Conservation (phyloP, 2,888 invertebrate species). For the Hemicrepidius hirtus region DNA sequence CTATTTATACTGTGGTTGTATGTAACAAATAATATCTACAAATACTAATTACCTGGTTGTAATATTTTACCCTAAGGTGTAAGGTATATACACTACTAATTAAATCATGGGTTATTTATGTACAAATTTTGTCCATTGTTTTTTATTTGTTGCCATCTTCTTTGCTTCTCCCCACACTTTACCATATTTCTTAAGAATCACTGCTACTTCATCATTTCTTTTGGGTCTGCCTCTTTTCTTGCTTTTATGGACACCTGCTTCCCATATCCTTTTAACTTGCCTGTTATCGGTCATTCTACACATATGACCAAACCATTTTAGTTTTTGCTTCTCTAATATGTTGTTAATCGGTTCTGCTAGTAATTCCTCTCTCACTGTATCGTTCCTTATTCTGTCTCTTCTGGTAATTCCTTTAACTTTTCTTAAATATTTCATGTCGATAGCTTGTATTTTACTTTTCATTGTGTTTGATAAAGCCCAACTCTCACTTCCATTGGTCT, state of each 20-base stretch:
- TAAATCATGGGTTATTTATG: no score
- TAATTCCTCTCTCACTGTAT: constrained; percentile 3
- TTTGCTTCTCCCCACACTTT: constrained; percentile 9
- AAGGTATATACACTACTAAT: no score
- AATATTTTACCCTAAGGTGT: no score
- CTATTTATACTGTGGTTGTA: no score
- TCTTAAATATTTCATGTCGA: constrained; percentile 19
- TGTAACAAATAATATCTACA: no score
- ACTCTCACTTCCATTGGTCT: no score
- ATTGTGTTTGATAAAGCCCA: no score
- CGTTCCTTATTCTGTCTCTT: background rate
- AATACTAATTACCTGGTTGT: no score
- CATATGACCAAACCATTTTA: constrained; percentile 7
- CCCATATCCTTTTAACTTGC: constrained; percentile 2
- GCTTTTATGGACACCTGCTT: constrained; percentile 2
- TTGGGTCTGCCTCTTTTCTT: constrained; percentile 13
- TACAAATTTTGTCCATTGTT: background rate
- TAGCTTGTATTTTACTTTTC: constrained; percentile 7
- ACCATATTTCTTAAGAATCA: background rate
- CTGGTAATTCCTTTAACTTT: constrained; percentile 4
- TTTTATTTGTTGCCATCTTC: constrained; percentile 12
- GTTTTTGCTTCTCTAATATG: background rate
- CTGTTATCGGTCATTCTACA: constrained; percentile 4
- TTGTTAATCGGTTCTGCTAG: constrained; percentile 2
- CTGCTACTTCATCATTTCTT: background rate